Conservation (phyloP, 2,797 vertebrate species). For the Eleutherodactylus coqui region DNA sequence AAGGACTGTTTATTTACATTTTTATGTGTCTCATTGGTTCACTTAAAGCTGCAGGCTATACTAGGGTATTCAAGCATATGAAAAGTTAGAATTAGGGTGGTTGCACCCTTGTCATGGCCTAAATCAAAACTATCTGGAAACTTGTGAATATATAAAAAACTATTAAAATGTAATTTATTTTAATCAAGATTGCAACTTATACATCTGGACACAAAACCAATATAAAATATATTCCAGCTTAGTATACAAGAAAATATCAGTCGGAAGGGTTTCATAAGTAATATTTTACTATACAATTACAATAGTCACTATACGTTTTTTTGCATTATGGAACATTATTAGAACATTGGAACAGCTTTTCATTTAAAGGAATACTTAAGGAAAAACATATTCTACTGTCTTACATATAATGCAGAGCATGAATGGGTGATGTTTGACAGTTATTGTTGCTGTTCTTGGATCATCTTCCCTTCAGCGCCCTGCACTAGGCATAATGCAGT, state of each 20-base stretch:
- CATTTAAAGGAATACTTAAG: background rate
- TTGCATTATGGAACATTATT: background rate
- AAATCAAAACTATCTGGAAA: background rate
- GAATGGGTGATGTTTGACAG: background rate
- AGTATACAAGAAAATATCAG: background rate
- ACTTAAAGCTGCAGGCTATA: background rate
- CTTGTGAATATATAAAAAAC: background rate
- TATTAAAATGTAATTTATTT: background rate
- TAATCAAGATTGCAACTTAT: background rate
- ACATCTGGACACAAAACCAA: background rate
- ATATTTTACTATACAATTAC: background rate
- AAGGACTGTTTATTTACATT: constrained; percentile 68
- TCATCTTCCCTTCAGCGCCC: background rate
- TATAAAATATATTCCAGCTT: background rate
- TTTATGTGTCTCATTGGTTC: background rate
- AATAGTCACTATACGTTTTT: background rate
- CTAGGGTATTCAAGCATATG: background rate
- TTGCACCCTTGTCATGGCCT: background rate
- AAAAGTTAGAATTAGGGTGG: background rate
- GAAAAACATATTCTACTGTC: too few relatives aligned
- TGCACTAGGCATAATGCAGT: too few relatives aligned
- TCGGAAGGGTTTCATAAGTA: background rate
- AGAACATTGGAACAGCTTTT: background rate
- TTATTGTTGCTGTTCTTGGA: too few relatives aligned
- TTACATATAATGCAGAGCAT: background rate